Base-by-base conservation (phyloP, 2,888 invertebrate genomes). In the Erebia aethiops region DNA sequence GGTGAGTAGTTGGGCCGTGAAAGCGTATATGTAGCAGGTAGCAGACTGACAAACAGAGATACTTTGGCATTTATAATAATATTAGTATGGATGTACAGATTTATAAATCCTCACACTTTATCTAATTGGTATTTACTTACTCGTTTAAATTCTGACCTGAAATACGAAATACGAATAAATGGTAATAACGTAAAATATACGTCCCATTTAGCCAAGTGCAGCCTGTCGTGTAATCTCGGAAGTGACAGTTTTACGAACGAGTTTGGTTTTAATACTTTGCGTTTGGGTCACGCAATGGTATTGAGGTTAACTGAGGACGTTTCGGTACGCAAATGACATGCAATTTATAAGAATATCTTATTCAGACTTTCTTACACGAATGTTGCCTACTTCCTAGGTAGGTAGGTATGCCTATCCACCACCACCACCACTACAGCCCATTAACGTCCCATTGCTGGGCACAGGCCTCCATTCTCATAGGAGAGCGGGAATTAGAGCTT, bases 211-310 rank as follows among this genome's bases (percentile, higher is more conserved):
- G 41, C 26, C 58, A 58, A 67, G 43, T 49, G 58, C 58, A 58
- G 16, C 18, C 14, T 49, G 67, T 58, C 66, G 66, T 57, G 58
- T 67, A 49, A 67, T 67, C 58, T 67, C 58, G 58, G 58, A 67
- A 67, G 67, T 46, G 67, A 67, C 67, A 67, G 46, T 26, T 67
- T 67, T 67, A 67, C 67, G 67, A 58, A 67, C 67, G 9, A 58
- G 67, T 67, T 67, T 58, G 67, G 41, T 58, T 49, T 57, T 57
- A 57, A 57, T 26, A 26, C 66, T 43, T 13, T 57, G 67, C 46
- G 57, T 49, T 57, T 67, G 57, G 66, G 46, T 35, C 67, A 49
- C 57, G 49, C 67, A 49, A 67, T 67, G 49, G 49, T 58, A 67
- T 58, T 67, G 67, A 67, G 67, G 67, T 67, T 67, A 67, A 58